These are phyloP conservation scores for Tilapia sparmanii DNA, from an alignment of 2,113 vertebrate species.

Conservation along the genomic window DNA sequence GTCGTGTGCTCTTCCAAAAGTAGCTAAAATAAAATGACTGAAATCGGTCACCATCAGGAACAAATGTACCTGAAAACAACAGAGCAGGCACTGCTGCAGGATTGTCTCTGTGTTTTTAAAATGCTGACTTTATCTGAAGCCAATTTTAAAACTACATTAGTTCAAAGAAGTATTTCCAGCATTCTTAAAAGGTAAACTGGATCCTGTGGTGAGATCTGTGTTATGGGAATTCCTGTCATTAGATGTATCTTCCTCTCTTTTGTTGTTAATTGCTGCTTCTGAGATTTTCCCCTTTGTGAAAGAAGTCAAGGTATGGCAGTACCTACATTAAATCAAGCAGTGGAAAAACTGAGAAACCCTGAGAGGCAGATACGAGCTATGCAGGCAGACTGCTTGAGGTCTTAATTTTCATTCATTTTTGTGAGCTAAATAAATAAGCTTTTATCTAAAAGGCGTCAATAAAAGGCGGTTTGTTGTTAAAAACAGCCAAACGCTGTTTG, in stretches of 20 bases:
- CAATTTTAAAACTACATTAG: not conserved
- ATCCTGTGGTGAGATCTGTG: not conserved
- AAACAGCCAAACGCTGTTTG: not conserved
- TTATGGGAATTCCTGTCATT: not conserved
- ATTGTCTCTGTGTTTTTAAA: constrained; percentile 5
- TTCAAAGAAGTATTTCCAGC: not conserved
- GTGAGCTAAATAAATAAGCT: not conserved
- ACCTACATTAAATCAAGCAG: not conserved
- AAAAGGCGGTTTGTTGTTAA: not conserved
- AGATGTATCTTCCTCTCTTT: not conserved
- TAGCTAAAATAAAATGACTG: constrained; percentile 23
- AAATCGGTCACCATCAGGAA: constrained; percentile 20
- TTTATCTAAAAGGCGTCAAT: not conserved
- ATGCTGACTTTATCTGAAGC: constrained; percentile 12
- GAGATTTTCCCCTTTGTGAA: not conserved
- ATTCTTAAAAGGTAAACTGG: not conserved
- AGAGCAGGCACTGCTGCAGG: not conserved
- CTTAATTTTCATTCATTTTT: constrained; percentile 12
- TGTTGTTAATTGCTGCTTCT: not conserved
- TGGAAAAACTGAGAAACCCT: constrained; percentile 25
- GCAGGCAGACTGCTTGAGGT: not conserved
- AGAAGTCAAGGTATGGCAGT: not conserved
- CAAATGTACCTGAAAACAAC: not conserved
- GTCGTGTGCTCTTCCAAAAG: constrained; percentile 33
- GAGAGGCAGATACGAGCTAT: not conserved